Conservation (phyloP, 2,888 invertebrate species). For the Prenolepis imparis region DNA sequence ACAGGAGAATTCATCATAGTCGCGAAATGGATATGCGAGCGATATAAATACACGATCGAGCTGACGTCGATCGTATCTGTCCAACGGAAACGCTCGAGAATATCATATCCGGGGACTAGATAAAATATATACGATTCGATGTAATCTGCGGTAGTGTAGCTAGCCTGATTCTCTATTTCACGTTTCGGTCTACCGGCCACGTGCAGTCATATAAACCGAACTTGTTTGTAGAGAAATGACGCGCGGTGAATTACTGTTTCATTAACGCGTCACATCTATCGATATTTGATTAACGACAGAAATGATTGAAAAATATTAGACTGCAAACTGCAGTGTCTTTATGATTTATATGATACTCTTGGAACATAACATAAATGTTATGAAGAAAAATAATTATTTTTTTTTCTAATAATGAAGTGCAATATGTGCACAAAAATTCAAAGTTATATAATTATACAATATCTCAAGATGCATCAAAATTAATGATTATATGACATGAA, state of each 20-base stretch:
- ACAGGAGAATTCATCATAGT: conserved; percentile 42
- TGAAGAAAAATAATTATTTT: neutral
- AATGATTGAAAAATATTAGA: conserved; percentile 51
- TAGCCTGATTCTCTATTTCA: conserved; percentile 72
- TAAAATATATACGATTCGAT: conserved; percentile 68
- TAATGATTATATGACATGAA: neutral
- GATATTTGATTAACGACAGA: conserved; percentile 29
- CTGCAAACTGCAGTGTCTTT: neutral
- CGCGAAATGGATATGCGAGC: conserved; percentile 30
- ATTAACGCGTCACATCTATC: conserved; percentile 59
- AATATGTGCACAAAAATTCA: neutral
- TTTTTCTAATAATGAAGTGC: neutral
- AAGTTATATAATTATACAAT: neutral
- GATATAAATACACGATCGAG: conserved; percentile 62
- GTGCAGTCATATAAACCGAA: conserved; percentile 63
- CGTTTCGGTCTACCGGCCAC: conserved; percentile 67
- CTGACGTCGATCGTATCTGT: conserved; percentile 61
- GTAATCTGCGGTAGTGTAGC: conserved; percentile 67
- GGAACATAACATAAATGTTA: neutral
- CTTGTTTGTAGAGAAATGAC: conserved; percentile 59
- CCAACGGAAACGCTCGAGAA: conserved; percentile 61
- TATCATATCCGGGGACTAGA: conserved; percentile 51
- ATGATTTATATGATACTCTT: neutral
- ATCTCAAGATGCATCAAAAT: neutral
- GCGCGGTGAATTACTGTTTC: conserved; percentile 69